These are phyloP conservation scores for Nephrotoma flavescens DNA, from an alignment of 2,888 invertebrate species.

Conservation along the genomic window DNA sequence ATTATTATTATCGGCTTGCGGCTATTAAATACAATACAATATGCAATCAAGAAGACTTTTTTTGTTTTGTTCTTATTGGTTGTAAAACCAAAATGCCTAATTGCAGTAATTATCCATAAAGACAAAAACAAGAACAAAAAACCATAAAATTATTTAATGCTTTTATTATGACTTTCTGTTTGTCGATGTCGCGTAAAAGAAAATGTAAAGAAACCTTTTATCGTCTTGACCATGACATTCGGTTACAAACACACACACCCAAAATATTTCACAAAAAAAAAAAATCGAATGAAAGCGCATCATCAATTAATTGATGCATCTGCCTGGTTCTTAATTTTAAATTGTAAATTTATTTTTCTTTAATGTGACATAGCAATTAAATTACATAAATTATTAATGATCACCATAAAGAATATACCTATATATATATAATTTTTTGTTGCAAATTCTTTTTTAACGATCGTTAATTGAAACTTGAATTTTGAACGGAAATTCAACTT, in stretches of 20 bases:
- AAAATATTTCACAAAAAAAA: neutral
- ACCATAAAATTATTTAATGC: neutral
- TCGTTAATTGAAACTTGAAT: neutral
- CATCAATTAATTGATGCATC: neutral
- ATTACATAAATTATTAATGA: neutral
- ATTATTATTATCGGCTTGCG: neutral
- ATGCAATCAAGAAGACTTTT: neutral
- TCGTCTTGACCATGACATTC: neutral
- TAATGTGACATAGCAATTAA: neutral
- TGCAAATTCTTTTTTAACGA: neutral
- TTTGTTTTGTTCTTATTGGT: neutral
- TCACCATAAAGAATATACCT: neutral
- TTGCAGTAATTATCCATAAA: neutral
- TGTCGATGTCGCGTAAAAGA: neutral
- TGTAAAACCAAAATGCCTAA: neutral
- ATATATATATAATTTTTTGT: neutral
- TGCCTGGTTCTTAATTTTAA: neutral
- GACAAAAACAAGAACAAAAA: neutral
- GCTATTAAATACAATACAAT: neutral
- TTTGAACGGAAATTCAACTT: neutral
- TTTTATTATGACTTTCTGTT: neutral
- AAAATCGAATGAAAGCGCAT: neutral
- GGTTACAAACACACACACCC: neutral
- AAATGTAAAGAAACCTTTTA: neutral
- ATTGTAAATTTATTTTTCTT: neutral